Base-by-base conservation (phyloP, 2,888 invertebrate species). In the Lasioglossum villosulum region DNA sequence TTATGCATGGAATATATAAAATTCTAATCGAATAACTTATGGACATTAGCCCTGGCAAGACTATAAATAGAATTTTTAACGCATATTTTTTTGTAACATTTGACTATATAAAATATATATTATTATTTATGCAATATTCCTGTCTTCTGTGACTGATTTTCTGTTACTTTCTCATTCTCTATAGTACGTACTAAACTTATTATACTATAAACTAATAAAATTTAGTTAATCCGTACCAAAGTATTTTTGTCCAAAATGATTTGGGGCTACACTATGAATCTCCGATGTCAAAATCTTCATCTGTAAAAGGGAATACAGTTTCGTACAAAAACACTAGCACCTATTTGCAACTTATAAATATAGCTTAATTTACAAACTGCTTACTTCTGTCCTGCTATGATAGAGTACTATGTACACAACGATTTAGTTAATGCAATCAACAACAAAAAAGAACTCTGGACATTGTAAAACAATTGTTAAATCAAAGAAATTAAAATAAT, bases 221-320 rank as follows among this genome's bases (percentile, higher is more conserved):
- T 86, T 75, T 82, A 87, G 93, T 94, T 91, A 99, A 96, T 99
- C 99, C 81, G 99, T 99, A 90, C 99, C 99, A 96, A 99, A 99
- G 96, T 99, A 99, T 95, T 98, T 99, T 95, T 98, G 98, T 77
- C 99, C 99, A 95, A 99, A 99, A 95, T 99, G 99, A 96, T 98
- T 99, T 14, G 99, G 99, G 14, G 99, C 99, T 4, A 99, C 97
- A 0, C 97, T 97, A 95, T 99, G 98, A 42, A 99, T 96, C 95
- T 99, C 99, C 0, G 99, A 98, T 0, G 99, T 99, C 82, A 99
- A 96, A 91, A 99, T 98, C 95, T 98, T 99, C 97, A 99, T 97
- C 96, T 97, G 34, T 66, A 87, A 88, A 88, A 84, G 42, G 66
- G 56, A 80, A 78, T 19, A n/a, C 4, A 78, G 42, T 63, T 86